Evolutionary conservation across 2,888 invertebrate genomes (phyloP), one percentile per base, ranked within the genome.

Genomic region (Drosophila rubida): DNA sequence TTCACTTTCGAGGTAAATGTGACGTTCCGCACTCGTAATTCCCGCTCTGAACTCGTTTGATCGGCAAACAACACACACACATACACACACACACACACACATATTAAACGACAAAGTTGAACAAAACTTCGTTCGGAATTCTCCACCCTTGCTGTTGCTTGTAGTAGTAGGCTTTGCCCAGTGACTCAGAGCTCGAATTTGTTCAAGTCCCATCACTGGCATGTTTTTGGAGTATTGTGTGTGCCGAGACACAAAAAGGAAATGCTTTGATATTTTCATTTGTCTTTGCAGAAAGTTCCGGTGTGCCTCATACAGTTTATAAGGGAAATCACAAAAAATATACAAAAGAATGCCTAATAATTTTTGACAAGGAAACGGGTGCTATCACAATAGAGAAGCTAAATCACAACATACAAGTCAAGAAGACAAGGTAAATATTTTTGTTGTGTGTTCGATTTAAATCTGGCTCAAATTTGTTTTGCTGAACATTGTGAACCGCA

Each of bases 311-410:
- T 90, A 98, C 98, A 61, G 96, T 98, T 82, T 99, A 97, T 92
- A 97, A 97, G 93, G 99, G 99, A 70, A 97, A 97, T 89, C 97
- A 97, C 91, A 94, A 96, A 90, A 97, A 97, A 55, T 96, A 96
- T 92, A 90, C 92, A 83, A 95, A 96, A 71, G 99, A 99, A 93
- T 99, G 98, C 93, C 97, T 99, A 71, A 94, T 99, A 55, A 97
- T 99, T 77, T 97, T 97, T 84, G 98, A 99, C 92, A 95, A 96
- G 91, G 94, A 94, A 78, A 99, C 98, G 9, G 98, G 98, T 64
- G 97, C 97, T 93, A 96, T 98, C 87, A 97, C 97, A 46, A 93
- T 99, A 86, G 99, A 99, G 92, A 97, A 96, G 93, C 94, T 99
- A 80, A 95, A 96, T 72, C 96, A 96, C 88, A 97, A 97, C 93